Evolutionary conservation across 2,797 vertebrate species (phyloP), one percentile per base, ranked within the genome.

Genomic region (Babyrousa celebensis): DNA sequence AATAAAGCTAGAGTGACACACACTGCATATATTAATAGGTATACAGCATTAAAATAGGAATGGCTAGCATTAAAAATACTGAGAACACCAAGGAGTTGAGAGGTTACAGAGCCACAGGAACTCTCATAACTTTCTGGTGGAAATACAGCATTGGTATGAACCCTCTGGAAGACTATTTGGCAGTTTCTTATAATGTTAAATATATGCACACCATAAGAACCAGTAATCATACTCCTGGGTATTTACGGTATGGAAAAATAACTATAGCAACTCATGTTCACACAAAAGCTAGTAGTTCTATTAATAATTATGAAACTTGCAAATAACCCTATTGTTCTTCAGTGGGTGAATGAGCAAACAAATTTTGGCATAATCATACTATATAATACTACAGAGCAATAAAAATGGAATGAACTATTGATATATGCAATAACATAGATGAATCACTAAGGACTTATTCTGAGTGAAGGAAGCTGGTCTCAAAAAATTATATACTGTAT

Each of bases 331-430:
- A 36, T 60, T 17, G 1, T 85, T 25, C 12, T 72, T 88, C 27
- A 85, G 2, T 12, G n/a, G 5, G 7, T 65, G 15, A 27, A 79
- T 75, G 71, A 89, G 78, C 18, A 89, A 27, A 82, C 18, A 89
- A 27, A 72, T 11, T 56, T 1, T 4, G 0, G 1, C 52, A 15
- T 12, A 62, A n/a, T 0, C 6, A n/a, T 16, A 27, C 18, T 27
- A 60, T 48, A 12, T 1, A 58, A 32, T 78, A 52, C 17, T 23
- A 52, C 3, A 68, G 29, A 83, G 18, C 14, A 72, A 27, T 78
- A 58, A 83, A 79, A 92, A 68, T 21, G 54, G 6, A 80, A 93
- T 72, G 11, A 65, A 77, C 27, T 63, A 58, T 4, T 58, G 40
- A 62, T 32, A 6, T 1, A 68, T 67, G 6, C 11, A 60, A 52